A percentile compares a stretch with the other conserved stretches of the same genome.
These are phyloP conservation scores for Ctenodactylus gundi DNA, from an alignment of 2,113 vertebrate genomes.

Conservation along the genomic window DNA sequence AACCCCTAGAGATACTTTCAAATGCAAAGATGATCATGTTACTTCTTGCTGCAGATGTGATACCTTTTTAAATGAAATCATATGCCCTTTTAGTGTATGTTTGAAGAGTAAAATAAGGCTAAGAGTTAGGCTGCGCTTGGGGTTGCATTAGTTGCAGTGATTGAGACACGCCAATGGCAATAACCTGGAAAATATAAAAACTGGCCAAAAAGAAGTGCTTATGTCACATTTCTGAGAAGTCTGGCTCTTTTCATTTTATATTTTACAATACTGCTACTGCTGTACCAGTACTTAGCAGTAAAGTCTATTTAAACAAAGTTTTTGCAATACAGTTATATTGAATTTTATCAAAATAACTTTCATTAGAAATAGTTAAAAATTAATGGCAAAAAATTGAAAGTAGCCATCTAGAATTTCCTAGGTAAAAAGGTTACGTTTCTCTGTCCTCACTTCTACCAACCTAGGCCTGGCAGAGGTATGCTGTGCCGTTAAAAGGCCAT, in stretches of 20 bases:
- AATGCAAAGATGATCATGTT: slow-evolving; percentile 8
- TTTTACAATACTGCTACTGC: background rate
- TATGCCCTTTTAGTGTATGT: background rate
- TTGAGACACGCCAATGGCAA: background rate
- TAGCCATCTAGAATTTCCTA: background rate
- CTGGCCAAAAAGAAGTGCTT: background rate
- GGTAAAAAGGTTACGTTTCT: background rate
- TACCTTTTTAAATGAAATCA: slow-evolving; percentile 43
- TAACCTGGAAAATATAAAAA: slow-evolving; percentile 31
- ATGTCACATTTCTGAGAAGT: background rate
- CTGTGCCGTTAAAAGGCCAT: background rate
- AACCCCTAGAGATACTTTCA: background rate
- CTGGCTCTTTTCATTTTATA: background rate
- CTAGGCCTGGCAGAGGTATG: background rate
- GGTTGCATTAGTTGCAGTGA: slow-evolving; percentile 10
- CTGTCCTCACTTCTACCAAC: background rate
- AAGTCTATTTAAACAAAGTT: background rate
- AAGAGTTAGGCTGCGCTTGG: background rate
- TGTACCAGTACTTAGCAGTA: background rate
- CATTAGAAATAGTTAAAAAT: slow-evolving; percentile 6
- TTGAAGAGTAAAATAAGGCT: slow-evolving; percentile 27
- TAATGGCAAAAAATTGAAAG: slow-evolving; percentile 25
- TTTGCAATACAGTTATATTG: background rate
- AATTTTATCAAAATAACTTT: background rate
- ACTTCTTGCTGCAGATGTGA: background rate